These are phyloP conservation scores for Cecropterus lyciades DNA, from an alignment of 1,140 invertebrate species.

Conservation along the genomic window DNA sequence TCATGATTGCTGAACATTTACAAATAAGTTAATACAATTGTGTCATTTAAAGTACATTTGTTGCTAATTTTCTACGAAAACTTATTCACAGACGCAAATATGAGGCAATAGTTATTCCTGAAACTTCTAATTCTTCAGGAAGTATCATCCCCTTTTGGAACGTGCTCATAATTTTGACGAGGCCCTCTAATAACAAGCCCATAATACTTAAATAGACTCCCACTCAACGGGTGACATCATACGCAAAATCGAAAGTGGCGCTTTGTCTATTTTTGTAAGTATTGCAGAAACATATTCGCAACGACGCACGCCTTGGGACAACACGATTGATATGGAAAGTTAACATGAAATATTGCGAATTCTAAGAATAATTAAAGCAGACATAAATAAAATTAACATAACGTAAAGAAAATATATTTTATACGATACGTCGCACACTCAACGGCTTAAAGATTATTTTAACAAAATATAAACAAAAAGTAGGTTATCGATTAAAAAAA, in stretches of 20 bases:
- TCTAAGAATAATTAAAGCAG: neutral
- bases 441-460: too few species aligned
- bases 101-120: too few species aligned
- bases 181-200: slow-evolving; percentile 10
- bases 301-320: slow-evolving; percentile 9
- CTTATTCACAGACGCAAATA: too few species aligned
- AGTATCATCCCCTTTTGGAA: neutral
- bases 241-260: slow-evolving; percentile 63
- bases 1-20: too few species aligned
- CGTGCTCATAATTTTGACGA: slow-evolving; percentile 4
- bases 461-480: too few species aligned
- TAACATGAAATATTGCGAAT: slow-evolving; percentile 24
- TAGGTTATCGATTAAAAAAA: too few species aligned
- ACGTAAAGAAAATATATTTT: neutral
- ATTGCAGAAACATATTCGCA: slow-evolving; percentile 38
- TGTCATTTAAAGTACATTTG: too few species aligned
- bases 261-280: slow-evolving; percentile 41
- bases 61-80: too few species aligned
- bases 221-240: slow-evolving; percentile 61
- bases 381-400: neutral
- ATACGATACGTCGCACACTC: neutral
- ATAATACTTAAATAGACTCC: slow-evolving; percentile 39
- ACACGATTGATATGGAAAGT: slow-evolving; percentile 21
- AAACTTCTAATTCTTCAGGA: neutral
- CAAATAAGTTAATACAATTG: too few species aligned